Percentiles rank a stretch among this genome's conserved stretches.
phyloP scores from a whole-genome alignment of 2,113 vertebrate species.

The Hassar affinis region DNA sequence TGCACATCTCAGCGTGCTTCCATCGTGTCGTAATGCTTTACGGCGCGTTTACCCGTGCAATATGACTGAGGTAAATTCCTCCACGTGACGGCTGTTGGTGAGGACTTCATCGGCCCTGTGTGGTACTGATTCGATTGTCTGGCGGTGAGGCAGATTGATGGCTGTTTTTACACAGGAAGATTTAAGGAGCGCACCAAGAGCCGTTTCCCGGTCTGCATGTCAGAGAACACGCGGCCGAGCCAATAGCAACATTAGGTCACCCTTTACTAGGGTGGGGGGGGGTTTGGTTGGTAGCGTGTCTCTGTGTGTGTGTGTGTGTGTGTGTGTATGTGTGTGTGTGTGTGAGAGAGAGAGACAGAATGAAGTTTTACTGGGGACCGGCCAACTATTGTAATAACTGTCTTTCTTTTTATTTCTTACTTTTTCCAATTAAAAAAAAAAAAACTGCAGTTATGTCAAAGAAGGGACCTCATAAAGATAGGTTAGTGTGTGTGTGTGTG shows the following conservation, averaged over 20 bases:
- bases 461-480: no score
- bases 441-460: no score
- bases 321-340: slow-evolving; percentile 28
- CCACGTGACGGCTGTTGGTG: neutral
- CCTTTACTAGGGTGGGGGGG: slow-evolving; percentile 10
- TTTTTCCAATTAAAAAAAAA: no score
- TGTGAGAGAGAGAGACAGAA: no score
- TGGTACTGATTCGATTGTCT: slow-evolving; percentile 22
- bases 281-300: slow-evolving; percentile 33
- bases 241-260: slow-evolving; percentile 53
- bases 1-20: neutral
- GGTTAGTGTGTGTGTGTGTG: no score
- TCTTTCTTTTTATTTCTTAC: neutral
- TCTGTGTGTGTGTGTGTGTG: slow-evolving; percentile 49
- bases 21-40: neutral
- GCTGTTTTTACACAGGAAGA: slow-evolving; percentile 37
- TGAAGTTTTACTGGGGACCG: no score
- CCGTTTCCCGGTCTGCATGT: slow-evolving; percentile 37
- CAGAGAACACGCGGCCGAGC: slow-evolving; percentile 27
- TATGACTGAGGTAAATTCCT: slow-evolving; percentile 6
- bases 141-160: neutral
- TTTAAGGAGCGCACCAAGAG: slow-evolving; percentile 39
- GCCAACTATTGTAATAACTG: no score
- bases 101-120: slow-evolving; percentile 10
- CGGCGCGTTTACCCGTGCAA: neutral